Conservation (phyloP, 1,140 invertebrate genomes). For the Pseudomyrmex sp. region DNA sequence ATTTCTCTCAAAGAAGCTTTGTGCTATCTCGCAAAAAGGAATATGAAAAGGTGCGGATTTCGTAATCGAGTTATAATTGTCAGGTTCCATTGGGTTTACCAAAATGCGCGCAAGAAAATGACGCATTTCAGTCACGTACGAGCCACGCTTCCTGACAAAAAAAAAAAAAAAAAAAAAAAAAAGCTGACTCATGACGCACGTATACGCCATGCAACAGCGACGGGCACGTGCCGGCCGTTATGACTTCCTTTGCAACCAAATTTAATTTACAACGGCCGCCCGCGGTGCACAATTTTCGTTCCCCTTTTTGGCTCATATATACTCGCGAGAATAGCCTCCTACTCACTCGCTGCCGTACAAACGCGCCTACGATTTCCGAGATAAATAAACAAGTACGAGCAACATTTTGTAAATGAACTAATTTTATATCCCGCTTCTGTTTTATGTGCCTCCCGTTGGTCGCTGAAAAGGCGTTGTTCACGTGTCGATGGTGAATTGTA, state of each 20-base stretch:
- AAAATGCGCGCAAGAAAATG: conserved; percentile 7
- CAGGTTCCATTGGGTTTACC: conserved; percentile 13
- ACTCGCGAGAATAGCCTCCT: conserved; percentile 44
- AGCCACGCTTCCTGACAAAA: conserved; percentile 76
- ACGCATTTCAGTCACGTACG: conserved; percentile 76
- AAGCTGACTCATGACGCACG: conserved; percentile 31
- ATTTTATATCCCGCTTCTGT: conserved; percentile 62
- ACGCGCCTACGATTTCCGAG: conserved; percentile 51
- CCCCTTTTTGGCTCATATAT: conserved; percentile 9
- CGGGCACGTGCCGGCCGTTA: conserved; percentile 76
- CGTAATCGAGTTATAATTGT: conserved; percentile 71
- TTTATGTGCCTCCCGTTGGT: conserved; percentile 24
- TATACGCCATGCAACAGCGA: conserved; percentile 55
- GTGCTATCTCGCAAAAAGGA: conserved; percentile 36
- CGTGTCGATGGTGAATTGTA: conserved; percentile 23
- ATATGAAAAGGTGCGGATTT: conserved; percentile 41
- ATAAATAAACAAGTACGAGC: conserved; percentile 55
- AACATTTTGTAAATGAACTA: conserved; percentile 65
- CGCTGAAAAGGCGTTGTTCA: neutral
- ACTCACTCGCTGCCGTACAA: conserved; percentile 25
- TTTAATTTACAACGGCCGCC: conserved; percentile 77
- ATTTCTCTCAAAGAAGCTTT: neutral
- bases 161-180: conserved; percentile 53
- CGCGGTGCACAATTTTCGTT: conserved; percentile 69
- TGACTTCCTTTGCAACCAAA: conserved; percentile 75